phyloP scores from a whole-genome alignment of 2,113 vertebrate genomes.

The Anarhynchus alexandrinus region DNA sequence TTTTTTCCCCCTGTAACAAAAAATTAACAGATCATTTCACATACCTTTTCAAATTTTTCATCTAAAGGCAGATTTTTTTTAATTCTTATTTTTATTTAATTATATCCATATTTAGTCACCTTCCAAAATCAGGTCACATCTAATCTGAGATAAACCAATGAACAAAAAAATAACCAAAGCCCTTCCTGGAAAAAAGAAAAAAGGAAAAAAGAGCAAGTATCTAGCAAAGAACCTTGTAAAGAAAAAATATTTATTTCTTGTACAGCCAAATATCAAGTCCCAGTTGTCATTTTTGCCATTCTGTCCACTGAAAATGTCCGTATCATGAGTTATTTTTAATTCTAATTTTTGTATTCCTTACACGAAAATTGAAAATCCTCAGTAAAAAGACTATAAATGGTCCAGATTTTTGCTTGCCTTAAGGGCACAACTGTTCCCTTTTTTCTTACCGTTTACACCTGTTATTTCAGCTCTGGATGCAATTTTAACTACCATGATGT shows the following conservation, averaged over 20 bases:
- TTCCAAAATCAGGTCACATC: not conserved
- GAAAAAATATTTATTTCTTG: not conserved
- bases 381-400: not conserved
- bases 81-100: not conserved
- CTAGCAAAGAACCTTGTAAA: not conserved
- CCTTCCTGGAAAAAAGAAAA: not conserved
- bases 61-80: not conserved
- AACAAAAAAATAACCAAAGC: not conserved
- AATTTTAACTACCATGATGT: not conserved
- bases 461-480: not conserved
- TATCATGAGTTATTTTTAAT: not conserved
- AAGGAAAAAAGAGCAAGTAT: fast-evolving
- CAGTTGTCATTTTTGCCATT: not conserved
- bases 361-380: not conserved
- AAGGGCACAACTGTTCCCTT: not conserved
- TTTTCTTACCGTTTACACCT: not conserved
- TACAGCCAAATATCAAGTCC: not conserved
- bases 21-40: not conserved
- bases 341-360: not conserved
- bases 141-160: not conserved
- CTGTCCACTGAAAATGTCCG: not conserved
- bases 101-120: not conserved
- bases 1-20: not conserved
- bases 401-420: not conserved
- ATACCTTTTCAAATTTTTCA: not conserved